Evolutionary conservation across 2,797 vertebrate species (phyloP).

Genomic region (Craterocephalus amniculus): DNA sequence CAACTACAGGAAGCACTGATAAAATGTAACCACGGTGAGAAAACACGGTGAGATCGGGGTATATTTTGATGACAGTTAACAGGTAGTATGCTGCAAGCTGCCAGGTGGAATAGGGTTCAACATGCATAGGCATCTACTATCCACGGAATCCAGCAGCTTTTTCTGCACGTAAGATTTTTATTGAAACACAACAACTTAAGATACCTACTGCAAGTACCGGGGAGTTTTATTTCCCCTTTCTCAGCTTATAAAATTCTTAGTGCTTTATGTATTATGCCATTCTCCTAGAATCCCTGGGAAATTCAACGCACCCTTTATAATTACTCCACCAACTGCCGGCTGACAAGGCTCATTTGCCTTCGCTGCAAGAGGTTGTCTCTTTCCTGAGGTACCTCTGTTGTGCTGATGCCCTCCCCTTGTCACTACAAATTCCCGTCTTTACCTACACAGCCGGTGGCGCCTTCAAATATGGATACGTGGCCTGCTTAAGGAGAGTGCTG

Average conservation of each 20-base stretch:
- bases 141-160: neutral
- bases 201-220: slow-evolving; percentile 9
- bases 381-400: slow-evolving; percentile 74
- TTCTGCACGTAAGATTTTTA: neutral
- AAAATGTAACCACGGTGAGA: neutral
- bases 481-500: slow-evolving; percentile 74
- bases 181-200: neutral
- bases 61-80: slow-evolving; percentile 13
- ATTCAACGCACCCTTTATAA: slow-evolving; percentile 77
- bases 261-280: slow-evolving; percentile 73
- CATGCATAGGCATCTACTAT: slow-evolving; percentile 23
- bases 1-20: slow-evolving; percentile 12
- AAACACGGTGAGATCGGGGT: slow-evolving; percentile 8
- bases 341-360: slow-evolving; percentile 81
- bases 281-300: slow-evolving; percentile 76
- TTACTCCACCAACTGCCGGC: slow-evolving; percentile 82
- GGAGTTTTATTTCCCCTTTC: slow-evolving; percentile 38
- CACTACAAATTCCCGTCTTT: slow-evolving; percentile 77
- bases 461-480: slow-evolving; percentile 78
- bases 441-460: slow-evolving; percentile 78
- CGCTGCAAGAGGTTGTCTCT: slow-evolving; percentile 70
- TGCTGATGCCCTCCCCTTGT: slow-evolving; percentile 72
- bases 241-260: slow-evolving; percentile 81
- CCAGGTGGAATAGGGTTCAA: neutral
- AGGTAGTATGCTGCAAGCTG: neutral